Evolutionary conservation across 2,113 vertebrate species (phyloP).

Genomic region (Martes martes): DNA sequence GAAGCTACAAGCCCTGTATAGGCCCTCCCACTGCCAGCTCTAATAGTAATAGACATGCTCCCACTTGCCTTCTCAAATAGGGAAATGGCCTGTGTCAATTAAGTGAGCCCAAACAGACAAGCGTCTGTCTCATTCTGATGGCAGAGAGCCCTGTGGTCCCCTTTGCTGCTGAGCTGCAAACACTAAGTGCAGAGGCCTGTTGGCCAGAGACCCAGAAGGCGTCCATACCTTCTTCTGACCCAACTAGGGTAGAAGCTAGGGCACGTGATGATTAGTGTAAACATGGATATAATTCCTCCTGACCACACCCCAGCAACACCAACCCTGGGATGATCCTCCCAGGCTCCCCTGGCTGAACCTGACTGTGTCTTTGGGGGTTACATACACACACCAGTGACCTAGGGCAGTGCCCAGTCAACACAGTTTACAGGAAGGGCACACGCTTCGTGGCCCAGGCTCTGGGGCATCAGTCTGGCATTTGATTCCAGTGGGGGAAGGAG

Average conservation of each 20-base stretch:
- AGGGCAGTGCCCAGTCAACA: too few relatives aligned
- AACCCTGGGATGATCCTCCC: neutral
- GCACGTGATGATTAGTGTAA: neutral
- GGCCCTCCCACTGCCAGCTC: neutral
- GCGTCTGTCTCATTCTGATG: neutral
- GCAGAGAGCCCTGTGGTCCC: neutral
- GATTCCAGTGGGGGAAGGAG: constrained; percentile 72
- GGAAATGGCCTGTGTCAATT: accelerated
- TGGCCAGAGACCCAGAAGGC: neutral
- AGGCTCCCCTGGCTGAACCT: neutral
- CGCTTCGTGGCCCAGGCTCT: constrained; percentile 68
- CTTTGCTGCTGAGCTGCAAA: neutral
- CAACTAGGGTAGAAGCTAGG: neutral
- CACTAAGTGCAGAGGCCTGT: neutral
- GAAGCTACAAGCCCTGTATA: neutral
- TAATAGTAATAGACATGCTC: neutral
- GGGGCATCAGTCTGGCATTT: constrained; percentile 72
- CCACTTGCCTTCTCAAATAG: neutral
- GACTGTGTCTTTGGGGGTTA: neutral
- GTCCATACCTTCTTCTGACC: neutral
- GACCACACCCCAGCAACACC: neutral
- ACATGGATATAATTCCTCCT: neutral
- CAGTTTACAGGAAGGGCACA: constrained; percentile 61
- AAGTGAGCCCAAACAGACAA: neutral
- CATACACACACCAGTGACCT: neutral